Conservation (phyloP, 64 coral and sea anemone species). For the Dendrophyllia cribrosa region DNA sequence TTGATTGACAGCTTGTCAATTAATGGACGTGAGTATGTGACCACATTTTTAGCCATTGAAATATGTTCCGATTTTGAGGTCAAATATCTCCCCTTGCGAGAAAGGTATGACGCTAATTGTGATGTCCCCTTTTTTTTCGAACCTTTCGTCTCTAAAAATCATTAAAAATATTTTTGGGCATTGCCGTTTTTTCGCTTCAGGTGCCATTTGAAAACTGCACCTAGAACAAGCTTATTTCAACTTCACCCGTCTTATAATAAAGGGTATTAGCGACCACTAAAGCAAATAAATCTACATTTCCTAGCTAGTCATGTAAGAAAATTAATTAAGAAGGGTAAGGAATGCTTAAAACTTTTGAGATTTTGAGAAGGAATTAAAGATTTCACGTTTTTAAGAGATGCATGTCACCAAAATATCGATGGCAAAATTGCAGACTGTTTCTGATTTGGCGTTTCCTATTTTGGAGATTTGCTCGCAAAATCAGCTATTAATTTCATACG, state of each 20-base stretch:
- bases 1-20: slow-evolving; percentile 39
- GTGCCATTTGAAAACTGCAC: background rate
- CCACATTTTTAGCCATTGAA: background rate
- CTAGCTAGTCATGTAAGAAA: background rate
- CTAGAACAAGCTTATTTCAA: background rate
- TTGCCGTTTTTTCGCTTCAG: too few relatives aligned
- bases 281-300: background rate
- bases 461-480: background rate
- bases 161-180: too few relatives aligned
- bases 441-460: background rate
- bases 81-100: background rate
- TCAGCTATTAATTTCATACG: background rate
- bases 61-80: slow-evolving; percentile 7
- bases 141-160: too few relatives aligned
- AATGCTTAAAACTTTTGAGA: background rate
- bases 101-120: too few relatives aligned
- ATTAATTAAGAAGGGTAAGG: background rate
- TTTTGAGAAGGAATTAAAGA: background rate
- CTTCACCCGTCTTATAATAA: background rate
- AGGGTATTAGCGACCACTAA: background rate
- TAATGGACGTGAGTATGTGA: background rate
- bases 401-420: slow-evolving; percentile 2
- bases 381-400: background rate
- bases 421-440: background rate
- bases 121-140: too few relatives aligned